Evolutionary conservation across 35 echinoderm and acorn worm genomes (phyloP).

Genomic region (Patiria miniata): DNA sequence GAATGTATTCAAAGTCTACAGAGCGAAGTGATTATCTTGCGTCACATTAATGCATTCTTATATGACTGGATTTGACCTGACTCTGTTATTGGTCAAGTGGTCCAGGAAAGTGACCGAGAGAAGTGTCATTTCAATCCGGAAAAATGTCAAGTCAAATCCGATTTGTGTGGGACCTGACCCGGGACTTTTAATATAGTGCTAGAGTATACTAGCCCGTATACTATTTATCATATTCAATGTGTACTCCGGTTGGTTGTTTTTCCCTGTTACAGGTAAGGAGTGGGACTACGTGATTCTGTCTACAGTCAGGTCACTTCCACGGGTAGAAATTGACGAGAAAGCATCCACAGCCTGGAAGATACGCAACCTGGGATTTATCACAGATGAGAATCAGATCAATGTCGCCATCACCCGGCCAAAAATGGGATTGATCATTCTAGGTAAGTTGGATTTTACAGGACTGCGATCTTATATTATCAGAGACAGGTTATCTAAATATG

Average conservation of each 20-base stretch:
- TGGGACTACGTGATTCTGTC: slow-evolving; percentile 88
- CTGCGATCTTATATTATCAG: neutral
- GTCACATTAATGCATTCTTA: neutral
- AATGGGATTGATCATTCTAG: slow-evolving; percentile 71
- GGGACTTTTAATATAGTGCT: too few species aligned
- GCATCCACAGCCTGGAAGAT: slow-evolving; percentile 69
- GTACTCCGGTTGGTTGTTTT: too few species aligned
- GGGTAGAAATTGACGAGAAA: slow-evolving; percentile 67
- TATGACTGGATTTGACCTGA: neutral
- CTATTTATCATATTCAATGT: too few species aligned
- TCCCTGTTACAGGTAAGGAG: slow-evolving; percentile 90
- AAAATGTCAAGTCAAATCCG: too few species aligned
- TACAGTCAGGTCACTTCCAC: slow-evolving; percentile 72
- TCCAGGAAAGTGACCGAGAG: too few species aligned
- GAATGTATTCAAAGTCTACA: neutral
- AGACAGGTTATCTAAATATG: neutral
- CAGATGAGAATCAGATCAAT: slow-evolving; percentile 85
- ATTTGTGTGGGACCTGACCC: too few species aligned
- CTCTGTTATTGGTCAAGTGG: too few species aligned
- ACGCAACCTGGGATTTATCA: slow-evolving; percentile 77
- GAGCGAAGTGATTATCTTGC: neutral
- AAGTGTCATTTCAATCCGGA: too few species aligned
- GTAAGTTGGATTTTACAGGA: slow-evolving; percentile 25
- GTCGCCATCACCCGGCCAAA: slow-evolving; percentile 68
- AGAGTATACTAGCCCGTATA: too few species aligned